phyloP scores from a whole-genome alignment of 2,888 invertebrate species.

The Julus scandinavius region DNA sequence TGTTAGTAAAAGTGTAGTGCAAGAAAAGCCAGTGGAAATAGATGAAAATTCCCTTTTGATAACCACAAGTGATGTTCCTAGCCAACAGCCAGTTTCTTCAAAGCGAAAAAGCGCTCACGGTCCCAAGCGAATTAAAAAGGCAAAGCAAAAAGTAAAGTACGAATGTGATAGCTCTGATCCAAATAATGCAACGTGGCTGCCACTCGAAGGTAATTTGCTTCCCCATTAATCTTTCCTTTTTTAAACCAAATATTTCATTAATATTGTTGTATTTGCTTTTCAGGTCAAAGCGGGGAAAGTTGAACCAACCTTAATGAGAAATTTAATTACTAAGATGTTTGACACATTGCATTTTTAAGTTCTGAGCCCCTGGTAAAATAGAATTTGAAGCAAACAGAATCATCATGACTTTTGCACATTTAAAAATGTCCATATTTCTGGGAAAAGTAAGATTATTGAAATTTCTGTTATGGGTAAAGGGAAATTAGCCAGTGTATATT shows the following conservation, averaged over 20 bases:
- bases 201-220: conserved; percentile 70
- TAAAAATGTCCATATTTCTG: no score
- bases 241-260: not conserved
- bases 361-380: no score
- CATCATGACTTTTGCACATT: no score
- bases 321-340: conserved; percentile 74
- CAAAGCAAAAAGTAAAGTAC: conserved; percentile 52
- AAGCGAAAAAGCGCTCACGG: conserved; percentile 5
- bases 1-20: not conserved
- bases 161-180: conserved; percentile 63
- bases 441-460: no score
- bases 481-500: no score
- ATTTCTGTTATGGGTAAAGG: no score
- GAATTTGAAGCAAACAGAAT: no score
- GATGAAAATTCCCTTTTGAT: not conserved
- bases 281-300: conserved; percentile 80
- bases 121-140: conserved; percentile 17
- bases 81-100: not conserved
- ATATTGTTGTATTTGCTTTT: conserved; percentile 45
- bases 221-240: not conserved
- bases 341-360: no score
- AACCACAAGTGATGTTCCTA: not conserved
- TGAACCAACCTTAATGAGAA: conserved; percentile 80
- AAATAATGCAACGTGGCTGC: conserved; percentile 82
- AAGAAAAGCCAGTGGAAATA: not conserved